Evolutionary conservation across 2,888 invertebrate genomes (phyloP), one percentile per base, ranked within the genome.

Genomic region (Heliconius cydno): DNA sequence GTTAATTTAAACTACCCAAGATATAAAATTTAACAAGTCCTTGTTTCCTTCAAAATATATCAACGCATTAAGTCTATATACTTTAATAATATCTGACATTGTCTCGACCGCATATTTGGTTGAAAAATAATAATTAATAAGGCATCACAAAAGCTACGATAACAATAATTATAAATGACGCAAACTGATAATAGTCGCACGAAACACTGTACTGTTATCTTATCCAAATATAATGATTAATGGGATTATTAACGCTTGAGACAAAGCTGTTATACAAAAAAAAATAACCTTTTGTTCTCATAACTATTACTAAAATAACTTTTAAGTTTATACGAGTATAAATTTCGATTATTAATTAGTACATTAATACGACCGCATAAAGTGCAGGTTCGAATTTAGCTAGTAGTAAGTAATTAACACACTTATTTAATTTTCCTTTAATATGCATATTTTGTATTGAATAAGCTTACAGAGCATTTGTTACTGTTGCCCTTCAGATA

Each of bases 111-210:
- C 1, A 63, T 63, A 28, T 68, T 38, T 41, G 6, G 25, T 68
- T 68, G 15, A 52, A 52, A 52, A 19, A 52, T 28, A 41, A 68
- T 38, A 46, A 70, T 38, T 70, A 46, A 41, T 70, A 70, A 70
- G 41, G 15, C 70, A 70, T 70, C 70, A 46, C 41, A 41, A 70
- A 70, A 46, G 38, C 70, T 70, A 41, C 25, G 41, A 38, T 41
- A 70, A 70, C 2, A 46, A 46, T 70, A 41, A 70, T 70, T 25
- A 15, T 41, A 15, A 41, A 3, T 70, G 70, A 70, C 70, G 41
- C 25, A 70, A 70, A 19, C 41, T 70, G 70, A 46, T 70, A 70
- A 70, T 46, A 3, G 25, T 25, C 41, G 13, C 41, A 70, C 25
- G 25, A 70, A 41, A 46, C n/a, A 25, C 70, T 46, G 19, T 30